Conservation (phyloP, 2,797 vertebrate genomes). For the Triplophysa yarkandensis region DNA sequence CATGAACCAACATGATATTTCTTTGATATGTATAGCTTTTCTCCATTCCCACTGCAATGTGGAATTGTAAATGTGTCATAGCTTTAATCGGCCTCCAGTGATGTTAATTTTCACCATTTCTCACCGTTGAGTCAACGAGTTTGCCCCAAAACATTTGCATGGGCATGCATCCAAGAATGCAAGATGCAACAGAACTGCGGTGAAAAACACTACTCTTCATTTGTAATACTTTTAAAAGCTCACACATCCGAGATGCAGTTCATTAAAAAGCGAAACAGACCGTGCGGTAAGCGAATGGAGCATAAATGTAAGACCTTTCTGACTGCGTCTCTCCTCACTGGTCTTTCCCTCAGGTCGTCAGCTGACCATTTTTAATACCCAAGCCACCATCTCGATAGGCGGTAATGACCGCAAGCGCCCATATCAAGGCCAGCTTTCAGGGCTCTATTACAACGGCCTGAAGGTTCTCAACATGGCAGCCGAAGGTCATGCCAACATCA, state of each 20-base stretch:
- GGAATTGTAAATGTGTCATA: constrained; percentile 56
- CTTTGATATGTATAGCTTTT: constrained; percentile 68
- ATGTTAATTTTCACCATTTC: constrained; percentile 58
- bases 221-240: constrained; percentile 11
- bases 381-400: constrained; percentile 96
- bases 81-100: constrained; percentile 59
- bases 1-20: constrained; percentile 72
- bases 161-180: constrained; percentile 9
- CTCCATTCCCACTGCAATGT: constrained; percentile 62
- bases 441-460: constrained; percentile 75
- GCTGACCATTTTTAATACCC: constrained; percentile 99
- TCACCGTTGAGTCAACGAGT: neutral
- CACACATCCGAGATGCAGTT: neutral
- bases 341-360: constrained; percentile 83
- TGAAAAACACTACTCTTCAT: neutral
- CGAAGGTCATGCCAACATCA: constrained; percentile 91
- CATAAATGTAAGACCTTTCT: neutral
- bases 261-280: constrained; percentile 1
- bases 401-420: constrained; percentile 92
- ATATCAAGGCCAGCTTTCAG: constrained; percentile 91
- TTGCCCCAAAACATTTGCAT: constrained; percentile 25
- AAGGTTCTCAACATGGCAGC: constrained; percentile 98
- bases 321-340: constrained; percentile 5
- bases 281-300: neutral
- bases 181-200: neutral